Evolutionary conservation across 1,140 invertebrate species (phyloP).

Genomic region (Prorops nasuta): DNA sequence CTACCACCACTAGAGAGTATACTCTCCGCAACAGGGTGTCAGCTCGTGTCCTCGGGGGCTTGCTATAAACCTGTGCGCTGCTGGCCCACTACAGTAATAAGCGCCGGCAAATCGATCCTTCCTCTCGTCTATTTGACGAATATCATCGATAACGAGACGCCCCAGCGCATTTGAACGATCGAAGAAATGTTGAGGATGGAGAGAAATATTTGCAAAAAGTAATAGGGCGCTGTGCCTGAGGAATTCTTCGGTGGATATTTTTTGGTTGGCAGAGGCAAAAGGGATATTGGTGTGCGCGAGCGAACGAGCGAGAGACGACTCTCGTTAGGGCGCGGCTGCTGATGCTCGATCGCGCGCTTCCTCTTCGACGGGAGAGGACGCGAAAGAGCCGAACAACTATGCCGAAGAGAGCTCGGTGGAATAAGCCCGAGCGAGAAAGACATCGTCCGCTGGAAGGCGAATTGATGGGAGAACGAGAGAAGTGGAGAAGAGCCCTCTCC

Average conservation of each 20-base stretch:
- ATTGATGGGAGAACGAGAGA: background rate
- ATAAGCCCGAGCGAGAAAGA: conserved; percentile 5
- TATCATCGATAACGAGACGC: background rate
- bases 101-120: conserved; percentile 29
- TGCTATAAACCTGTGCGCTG: conserved; percentile 9
- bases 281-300: too few relatives aligned
- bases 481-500: background rate
- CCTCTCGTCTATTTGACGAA: conserved; percentile 15
- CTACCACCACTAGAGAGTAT: too few relatives aligned
- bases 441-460: background rate
- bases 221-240: too few relatives aligned
- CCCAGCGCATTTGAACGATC: conserved; percentile 7
- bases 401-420: conserved; percentile 1
- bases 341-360: conserved; percentile 17
- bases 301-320: background rate
- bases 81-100: conserved; percentile 35
- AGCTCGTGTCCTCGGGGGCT: conserved; percentile 16
- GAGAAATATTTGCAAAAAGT: background rate
- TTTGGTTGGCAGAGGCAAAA: too few relatives aligned
- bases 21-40: conserved; percentile 22
- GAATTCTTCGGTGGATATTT: too few relatives aligned
- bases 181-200: background rate
- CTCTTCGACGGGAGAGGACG: conserved; percentile 1
- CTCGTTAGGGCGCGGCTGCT: conserved; percentile 24
- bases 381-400: conserved; percentile 3